Evolutionary conservation across 2,888 invertebrate genomes (phyloP), one percentile per base, ranked within the genome.

Genomic region (Pseudococcus viburni): DNA sequence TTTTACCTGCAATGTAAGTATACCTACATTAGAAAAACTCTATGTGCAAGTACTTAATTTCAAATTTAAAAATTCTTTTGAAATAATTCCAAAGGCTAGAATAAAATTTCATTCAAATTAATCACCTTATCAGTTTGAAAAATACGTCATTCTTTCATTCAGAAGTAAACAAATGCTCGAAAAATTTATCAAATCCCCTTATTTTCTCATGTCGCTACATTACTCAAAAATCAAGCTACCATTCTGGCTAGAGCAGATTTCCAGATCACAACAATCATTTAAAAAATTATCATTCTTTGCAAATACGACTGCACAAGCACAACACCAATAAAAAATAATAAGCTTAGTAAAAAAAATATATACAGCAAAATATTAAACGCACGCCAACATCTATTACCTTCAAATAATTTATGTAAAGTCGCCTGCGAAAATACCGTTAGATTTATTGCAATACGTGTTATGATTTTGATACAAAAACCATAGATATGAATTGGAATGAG

Each of bases 381-480:
- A 64, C 64, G 55, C 55, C 55, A n/a, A 55, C 55, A 55, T n/a
- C 55, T 55, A n/a, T n/a, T n/a, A n/a, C n/a, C 55, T 8, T 4
- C 55, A 22, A 22, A 64, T 22, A 64, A 22, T 64, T 64, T 64
- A 64, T 55, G 55, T 22, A 22, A 64, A 64, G 22, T 64, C 64
- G 19, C 64, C 64, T 19, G 64, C 64, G 22, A 64, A 64, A 22
- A 19, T 19, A 64, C 11, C 19, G 64, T 19, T 64, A 64, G 64
- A 64, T 64, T 64, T 64, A 64, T 22, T 64, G 64, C 64, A 64
- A 64, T 64, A 64, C 64, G 64, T 64, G 64, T 64, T 19, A 22
- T 22, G 64, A 64, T 64, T 64, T 15, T 22, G 15, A 64, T 64
- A 64, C 64, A 64, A 64, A n/a, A 22, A 64, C 22, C 11, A 22